phyloP scores from a whole-genome alignment of 2,797 vertebrate genomes.

The Artibeus jamaicensis region DNA sequence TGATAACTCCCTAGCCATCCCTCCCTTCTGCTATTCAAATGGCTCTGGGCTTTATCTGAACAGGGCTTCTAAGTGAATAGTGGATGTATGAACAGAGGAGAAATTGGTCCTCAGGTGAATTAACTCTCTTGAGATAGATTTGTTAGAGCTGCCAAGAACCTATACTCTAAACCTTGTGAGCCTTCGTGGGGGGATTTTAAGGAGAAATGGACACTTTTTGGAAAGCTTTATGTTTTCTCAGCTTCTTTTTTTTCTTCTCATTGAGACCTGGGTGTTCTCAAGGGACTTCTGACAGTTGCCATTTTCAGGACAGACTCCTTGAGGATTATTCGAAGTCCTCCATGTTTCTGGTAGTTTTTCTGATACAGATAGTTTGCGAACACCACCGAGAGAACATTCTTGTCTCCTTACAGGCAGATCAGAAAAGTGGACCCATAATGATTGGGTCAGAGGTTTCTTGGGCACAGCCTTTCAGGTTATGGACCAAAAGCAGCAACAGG shows the following conservation, averaged over 20 bases:
- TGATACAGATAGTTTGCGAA: neutral
- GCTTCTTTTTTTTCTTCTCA: constrained; percentile 57
- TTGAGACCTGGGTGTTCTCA: constrained; percentile 39
- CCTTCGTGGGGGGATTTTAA: constrained; percentile 49
- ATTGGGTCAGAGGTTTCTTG: neutral
- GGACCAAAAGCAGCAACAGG: neutral
- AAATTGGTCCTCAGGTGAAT: constrained; percentile 56
- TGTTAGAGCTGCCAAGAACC: constrained; percentile 47
- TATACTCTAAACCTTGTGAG: neutral
- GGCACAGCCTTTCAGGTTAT: constrained; percentile 22
- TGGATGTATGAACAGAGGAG: constrained; percentile 50
- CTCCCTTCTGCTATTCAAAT: constrained; percentile 48
- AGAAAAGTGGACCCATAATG: neutral
- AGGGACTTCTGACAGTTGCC: constrained; percentile 35
- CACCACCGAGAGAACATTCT: neutral
- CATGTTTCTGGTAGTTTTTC: constrained; percentile 15
- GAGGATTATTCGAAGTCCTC: constrained; percentile 39
- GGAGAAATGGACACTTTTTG: constrained; percentile 26
- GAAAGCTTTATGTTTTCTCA: constrained; percentile 47
- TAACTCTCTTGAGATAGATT: constrained; percentile 55
- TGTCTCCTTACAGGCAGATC: neutral
- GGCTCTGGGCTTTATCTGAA: constrained; percentile 35
- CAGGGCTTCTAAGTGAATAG: constrained; percentile 46
- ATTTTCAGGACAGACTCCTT: constrained; percentile 29
- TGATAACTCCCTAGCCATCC: constrained; percentile 35